Evolutionary conservation across 2,888 invertebrate species (phyloP).

Genomic region (Perizoma flavofasciatum): DNA sequence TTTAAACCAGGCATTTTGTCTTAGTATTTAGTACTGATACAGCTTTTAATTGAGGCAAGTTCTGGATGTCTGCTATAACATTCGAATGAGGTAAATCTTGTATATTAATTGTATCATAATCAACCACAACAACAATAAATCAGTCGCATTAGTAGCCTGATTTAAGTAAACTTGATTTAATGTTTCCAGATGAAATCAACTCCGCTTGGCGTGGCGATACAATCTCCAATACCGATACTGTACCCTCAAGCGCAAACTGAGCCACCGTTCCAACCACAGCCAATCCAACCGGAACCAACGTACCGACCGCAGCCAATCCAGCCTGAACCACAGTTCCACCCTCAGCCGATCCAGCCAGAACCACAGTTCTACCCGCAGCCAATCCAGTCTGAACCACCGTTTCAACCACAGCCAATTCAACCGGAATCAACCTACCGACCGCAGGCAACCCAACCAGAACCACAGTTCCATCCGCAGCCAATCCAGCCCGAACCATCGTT

Average conservation of each 20-base stretch:
- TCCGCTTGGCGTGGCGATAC: slow-evolving; percentile 82
- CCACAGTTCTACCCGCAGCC: too few relatives aligned
- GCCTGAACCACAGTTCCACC: slow-evolving; percentile 1
- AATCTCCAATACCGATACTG: slow-evolving; percentile 67
- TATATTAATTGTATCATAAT: too few relatives aligned
- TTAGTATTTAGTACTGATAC: slow-evolving; percentile 61
- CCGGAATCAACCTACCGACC: slow-evolving; percentile 14
- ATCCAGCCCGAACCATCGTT: background rate
- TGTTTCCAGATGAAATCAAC: slow-evolving; percentile 86
- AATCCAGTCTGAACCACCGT: background rate
- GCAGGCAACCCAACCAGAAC: slow-evolving; percentile 6
- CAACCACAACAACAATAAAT: too few relatives aligned
- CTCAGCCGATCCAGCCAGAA: background rate
- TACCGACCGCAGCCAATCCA: slow-evolving; percentile 6
- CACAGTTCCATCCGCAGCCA: background rate
- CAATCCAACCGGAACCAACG: slow-evolving; percentile 13
- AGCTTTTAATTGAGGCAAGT: slow-evolving; percentile 74
- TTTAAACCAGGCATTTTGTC: too few relatives aligned
- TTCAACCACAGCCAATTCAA: slow-evolving; percentile 26
- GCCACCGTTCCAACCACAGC: slow-evolving; percentile 28
- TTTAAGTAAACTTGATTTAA: background rate
- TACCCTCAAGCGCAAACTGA: slow-evolving; percentile 58
- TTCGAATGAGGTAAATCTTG: too few relatives aligned
- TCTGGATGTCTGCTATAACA: background rate
- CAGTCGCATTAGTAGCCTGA: too few relatives aligned